Conservation (phyloP, 1,140 invertebrate genomes). For the Oncopeltus fasciatus region DNA sequence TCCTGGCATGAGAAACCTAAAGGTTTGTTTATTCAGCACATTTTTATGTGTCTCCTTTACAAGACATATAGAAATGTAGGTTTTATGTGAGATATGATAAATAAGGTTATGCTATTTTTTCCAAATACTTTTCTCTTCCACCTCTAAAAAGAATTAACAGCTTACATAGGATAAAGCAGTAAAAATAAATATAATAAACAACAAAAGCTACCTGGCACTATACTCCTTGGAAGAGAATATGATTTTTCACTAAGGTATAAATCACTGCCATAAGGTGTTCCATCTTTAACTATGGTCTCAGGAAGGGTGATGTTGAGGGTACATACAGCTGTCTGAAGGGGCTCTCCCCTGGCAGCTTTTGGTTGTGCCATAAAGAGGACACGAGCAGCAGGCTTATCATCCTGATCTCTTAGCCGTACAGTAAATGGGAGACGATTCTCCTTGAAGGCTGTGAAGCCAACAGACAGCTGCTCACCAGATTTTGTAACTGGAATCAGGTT, state of each 20-base stretch:
- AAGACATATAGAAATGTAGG: no score
- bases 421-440: constrained; percentile 88
- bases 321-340: constrained; percentile 74
- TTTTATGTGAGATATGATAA: no score
- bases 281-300: constrained; percentile 52
- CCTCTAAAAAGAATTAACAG: no score
- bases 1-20: no score
- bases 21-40: no score
- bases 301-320: constrained; percentile 80
- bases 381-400: constrained; percentile 66
- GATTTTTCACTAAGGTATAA: constrained; percentile 48
- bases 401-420: constrained; percentile 68
- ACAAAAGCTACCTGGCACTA: constrained; percentile 39
- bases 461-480: constrained; percentile 76
- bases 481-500: constrained; percentile 88
- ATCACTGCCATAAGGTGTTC: constrained; percentile 53
- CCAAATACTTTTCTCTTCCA: no score
- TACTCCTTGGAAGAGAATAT: constrained; percentile 44
- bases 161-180: no score
- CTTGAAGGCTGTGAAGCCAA: constrained; percentile 80
- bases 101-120: no score
- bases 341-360: constrained; percentile 60
- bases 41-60: no score
- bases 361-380: constrained; percentile 92
- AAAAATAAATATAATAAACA: no score